Evolutionary conservation across 2,113 vertebrate species (phyloP), one percentile per base, ranked within the genome.

Genomic region (Scopus umbretta): DNA sequence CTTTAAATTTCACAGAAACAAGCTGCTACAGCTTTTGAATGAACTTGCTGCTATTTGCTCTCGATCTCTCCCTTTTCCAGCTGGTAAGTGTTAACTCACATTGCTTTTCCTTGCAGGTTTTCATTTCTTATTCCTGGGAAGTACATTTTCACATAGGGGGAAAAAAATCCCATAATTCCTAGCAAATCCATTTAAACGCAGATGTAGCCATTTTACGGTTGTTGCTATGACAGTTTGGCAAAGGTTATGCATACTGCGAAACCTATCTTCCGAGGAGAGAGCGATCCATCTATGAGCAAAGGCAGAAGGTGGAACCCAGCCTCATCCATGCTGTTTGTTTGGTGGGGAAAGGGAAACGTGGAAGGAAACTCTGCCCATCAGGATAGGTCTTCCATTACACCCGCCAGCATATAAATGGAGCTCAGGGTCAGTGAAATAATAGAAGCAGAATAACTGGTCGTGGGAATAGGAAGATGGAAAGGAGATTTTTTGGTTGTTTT

Each of bases 31-130:
- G 65, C 56, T 96, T 95, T 95, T 79, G 52, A 88, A 94, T 86
- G 87, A 91, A 90, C 89, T 95, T 61, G 91, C 88, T 92, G 89
- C 89, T 95, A 91, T 95, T 92, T 91, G 89, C 86, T 96, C 86
- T 80, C 13, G 2, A 59, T 85, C 88, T 91, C 92, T 91, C 91
- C 87, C 76, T 94, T 74, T 96, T 91, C 96, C 97, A 97, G 92
- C 94, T 97, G 95, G 58, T 91, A 96, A 97, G 92, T 92, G 96
- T 97, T 97, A 97, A 96, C 86, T 94, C 95, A 56, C 96, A 45
- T 92, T 80, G 92, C 73, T 70, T 95, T 85, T 58, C 67, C 91
- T 95, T 82, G 66, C 78, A 87, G 95, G 80, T 88, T 97, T 95
- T 94, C 89, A 95, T 97, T 97, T 95, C 94, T 96, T 97, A 66